Evolutionary conservation across 2,888 invertebrate genomes (phyloP), one percentile per base, ranked within the genome.

Genomic region (Volucella inanis): DNA sequence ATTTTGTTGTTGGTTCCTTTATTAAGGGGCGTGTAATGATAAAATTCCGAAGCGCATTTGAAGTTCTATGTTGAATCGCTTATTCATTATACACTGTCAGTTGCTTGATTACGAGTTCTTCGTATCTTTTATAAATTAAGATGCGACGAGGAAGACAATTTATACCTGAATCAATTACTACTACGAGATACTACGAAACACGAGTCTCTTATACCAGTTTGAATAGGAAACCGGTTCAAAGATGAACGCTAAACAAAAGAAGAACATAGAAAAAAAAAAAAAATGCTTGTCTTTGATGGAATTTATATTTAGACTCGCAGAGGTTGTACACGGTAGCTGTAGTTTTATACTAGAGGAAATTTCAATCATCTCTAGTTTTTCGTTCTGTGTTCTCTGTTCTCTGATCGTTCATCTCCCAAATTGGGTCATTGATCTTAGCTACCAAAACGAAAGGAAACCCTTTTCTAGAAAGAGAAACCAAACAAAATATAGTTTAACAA

Each of bases 401-500:
- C 31, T 31, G 31, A 31, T 15, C 43, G 57, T 18, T 49, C 14
- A 54, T 9, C 22, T 9, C 41, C 62, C 77, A 77, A 70, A 70
- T 15, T 70, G 62, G 77, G 77, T 68, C 70, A 70, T 77, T 77
- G 77, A 77, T 77, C 70, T 77, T 77, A 62, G 62, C 54, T 77
- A 62, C 41, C 15, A 49, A 70, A 68, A 65, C 18, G 62, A 59
- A 74, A 52, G 47, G 54, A 70, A 70, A 70, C 39, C 41, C 39
- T 18, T 47, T 8, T n/a, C n/a, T 3, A 50, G 43, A 57, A 59
- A 59, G 39, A 64, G 12, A 45, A 55, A 43, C 10, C 57, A 64
- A 49, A n/a, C 12, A 50, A 18, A 64, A 54, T 43, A 18, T 64
- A 50, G 43, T 31, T 54, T 43, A 12, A 14, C 12, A 55, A 31